phyloP scores from a whole-genome alignment of 1,140 invertebrate genomes.

The Drosophila lacertosa region DNA sequence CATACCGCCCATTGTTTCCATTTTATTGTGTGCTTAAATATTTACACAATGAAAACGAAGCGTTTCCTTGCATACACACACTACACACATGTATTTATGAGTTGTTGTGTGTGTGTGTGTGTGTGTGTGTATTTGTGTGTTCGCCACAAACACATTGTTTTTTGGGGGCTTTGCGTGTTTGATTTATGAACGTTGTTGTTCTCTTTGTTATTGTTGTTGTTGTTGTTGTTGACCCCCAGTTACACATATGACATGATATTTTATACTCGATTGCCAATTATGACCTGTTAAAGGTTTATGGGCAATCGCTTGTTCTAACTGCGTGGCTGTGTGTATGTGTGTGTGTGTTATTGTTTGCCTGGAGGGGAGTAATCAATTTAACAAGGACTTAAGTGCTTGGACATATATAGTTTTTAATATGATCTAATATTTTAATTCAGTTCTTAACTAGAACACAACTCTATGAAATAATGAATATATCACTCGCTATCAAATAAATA shows the following conservation, averaged over 20 bases:
- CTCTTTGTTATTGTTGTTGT: conserved; percentile 5
- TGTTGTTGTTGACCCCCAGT: conserved; percentile 42
- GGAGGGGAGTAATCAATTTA: conserved; percentile 41
- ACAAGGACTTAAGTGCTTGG: conserved; percentile 40
- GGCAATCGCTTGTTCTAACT: conserved; percentile 28
- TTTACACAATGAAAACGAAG: conserved; percentile 80
- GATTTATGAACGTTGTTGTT: conserved; percentile 64
- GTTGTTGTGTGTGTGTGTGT: conserved; percentile 27
- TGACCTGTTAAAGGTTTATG: conserved; percentile 70
- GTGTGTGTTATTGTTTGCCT: conserved; percentile 31
- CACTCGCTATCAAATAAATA: too few relatives aligned
- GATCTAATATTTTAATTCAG: conserved; percentile 19
- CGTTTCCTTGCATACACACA: conserved; percentile 51
- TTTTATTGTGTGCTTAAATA: conserved; percentile 82
- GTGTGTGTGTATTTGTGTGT: conserved; percentile 48
- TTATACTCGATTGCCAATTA: conserved; percentile 78
- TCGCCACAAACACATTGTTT: conserved; percentile 48
- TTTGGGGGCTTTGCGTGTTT: conserved; percentile 53
- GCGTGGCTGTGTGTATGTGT: neutral
- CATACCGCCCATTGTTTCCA: conserved; percentile 47
- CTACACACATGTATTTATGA: neutral
- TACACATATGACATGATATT: conserved; percentile 62
- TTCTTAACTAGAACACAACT: neutral
- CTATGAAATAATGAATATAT: too few relatives aligned
- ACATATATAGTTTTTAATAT: conserved; percentile 31